Evolutionary conservation across 2,113 vertebrate genomes (phyloP).

Genomic region (Aix galericulata): DNA sequence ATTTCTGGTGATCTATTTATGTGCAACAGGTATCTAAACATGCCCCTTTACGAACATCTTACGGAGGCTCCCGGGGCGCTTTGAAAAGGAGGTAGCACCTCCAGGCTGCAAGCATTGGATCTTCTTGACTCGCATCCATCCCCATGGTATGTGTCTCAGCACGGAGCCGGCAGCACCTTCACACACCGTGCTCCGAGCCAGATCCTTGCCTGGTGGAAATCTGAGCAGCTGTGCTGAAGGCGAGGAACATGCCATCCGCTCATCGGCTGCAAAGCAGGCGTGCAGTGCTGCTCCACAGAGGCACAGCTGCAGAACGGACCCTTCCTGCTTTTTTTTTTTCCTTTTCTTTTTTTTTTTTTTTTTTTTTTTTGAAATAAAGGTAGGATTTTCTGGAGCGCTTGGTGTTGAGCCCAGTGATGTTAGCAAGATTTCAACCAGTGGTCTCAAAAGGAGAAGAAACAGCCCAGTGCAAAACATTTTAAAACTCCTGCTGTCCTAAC

Average conservation of each 20-base stretch:
- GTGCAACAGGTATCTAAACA: neutral
- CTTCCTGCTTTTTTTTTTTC: neutral
- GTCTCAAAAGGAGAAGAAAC: neutral
- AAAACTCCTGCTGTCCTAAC: neutral
- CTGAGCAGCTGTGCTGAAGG: neutral
- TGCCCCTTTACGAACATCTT: neutral
- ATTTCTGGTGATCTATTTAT: neutral
- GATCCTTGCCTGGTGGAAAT: neutral
- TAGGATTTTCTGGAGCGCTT: neutral
- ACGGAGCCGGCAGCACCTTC: rapidly evolving
- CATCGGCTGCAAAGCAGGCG: neutral
- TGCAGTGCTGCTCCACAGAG: neutral
- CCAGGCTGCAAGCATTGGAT: neutral
- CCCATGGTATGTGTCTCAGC: rapidly evolving
- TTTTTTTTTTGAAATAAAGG: neutral
- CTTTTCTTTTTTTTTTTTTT: neutral
- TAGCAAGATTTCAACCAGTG: neutral
- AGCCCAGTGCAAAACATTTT: neutral
- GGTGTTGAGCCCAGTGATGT: rapidly evolving
- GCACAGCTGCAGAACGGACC: neutral
- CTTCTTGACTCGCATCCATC: neutral
- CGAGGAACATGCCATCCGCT: rapidly evolving
- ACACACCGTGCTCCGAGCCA: rapidly evolving
- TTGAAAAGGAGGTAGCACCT: neutral
- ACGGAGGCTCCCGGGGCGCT: rapidly evolving